A percentile compares a stretch with the other conserved stretches of the same genome.
Conservation (phyloP, 2,888 invertebrate species). For the Plusia festucae region DNA sequence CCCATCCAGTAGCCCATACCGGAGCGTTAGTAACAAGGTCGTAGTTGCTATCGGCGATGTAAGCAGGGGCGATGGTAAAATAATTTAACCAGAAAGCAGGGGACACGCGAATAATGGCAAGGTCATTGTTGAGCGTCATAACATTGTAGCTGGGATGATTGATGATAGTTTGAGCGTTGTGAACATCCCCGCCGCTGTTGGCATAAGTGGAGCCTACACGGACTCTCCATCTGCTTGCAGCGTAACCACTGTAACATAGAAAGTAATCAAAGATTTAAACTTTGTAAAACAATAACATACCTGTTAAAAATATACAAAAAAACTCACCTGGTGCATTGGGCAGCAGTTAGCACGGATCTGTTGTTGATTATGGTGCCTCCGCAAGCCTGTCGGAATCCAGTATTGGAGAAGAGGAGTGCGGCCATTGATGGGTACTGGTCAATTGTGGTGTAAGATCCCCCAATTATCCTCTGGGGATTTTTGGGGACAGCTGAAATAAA, state of each 20-base stretch:
- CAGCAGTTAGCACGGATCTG: constrained; percentile 37
- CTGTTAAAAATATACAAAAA: too few relatives aligned
- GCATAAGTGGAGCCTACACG: constrained; percentile 65
- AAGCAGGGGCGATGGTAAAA: constrained; percentile 44
- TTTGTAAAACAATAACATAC: too few relatives aligned
- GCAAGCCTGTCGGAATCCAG: constrained; percentile 19
- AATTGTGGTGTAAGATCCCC: constrained; percentile 61
- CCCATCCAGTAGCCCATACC: constrained; percentile 72
- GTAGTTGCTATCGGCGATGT: constrained; percentile 66
- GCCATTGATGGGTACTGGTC: constrained; percentile 41
- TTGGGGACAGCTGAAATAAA: constrained; percentile 39
- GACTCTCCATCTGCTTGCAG: constrained; percentile 55
- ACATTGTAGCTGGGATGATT: constrained; percentile 58
- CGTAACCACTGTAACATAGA: constrained; percentile 56
- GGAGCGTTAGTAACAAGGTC: constrained; percentile 59
- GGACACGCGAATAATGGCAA: constrained; percentile 58
- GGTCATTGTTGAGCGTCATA: constrained; percentile 55
- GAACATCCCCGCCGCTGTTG: constrained; percentile 65
- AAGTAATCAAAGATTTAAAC: neutral
- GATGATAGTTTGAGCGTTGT: constrained; percentile 42
- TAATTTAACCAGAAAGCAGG: constrained; percentile 45
- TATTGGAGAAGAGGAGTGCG: constrained; percentile 33
- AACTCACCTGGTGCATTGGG: constrained; percentile 35
- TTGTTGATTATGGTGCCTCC: constrained; percentile 37
- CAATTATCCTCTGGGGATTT: constrained; percentile 60